A percentile compares a stretch with the other conserved stretches of the same genome.
Evolutionary conservation across 37 sponge, comb jelly and placozoan genomes (phyloP).

Genomic region (Theonella swinhoei): DNA sequence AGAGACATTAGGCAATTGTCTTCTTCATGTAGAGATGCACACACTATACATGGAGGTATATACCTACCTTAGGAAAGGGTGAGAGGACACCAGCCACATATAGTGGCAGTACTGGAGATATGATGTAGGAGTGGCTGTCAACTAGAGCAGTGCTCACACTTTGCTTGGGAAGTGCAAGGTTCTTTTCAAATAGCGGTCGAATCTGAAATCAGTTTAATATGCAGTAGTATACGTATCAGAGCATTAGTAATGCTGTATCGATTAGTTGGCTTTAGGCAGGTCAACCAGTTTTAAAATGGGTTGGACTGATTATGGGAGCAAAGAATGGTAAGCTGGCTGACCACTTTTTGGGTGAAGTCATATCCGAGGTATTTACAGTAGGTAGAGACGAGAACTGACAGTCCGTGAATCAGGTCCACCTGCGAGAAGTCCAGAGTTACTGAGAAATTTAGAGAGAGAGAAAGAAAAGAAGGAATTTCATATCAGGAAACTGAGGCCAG

Average conservation of each 20-base stretch:
- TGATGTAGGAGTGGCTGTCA: conserved; percentile 60
- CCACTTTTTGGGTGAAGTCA: conserved; percentile 59
- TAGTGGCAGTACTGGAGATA: conserved; percentile 61
- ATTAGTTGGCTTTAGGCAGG: too few species aligned
- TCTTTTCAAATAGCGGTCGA: conserved; percentile 56
- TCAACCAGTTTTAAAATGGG: too few species aligned
- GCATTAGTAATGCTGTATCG: neutral
- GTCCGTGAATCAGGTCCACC: conserved; percentile 66
- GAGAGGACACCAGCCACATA: conserved; percentile 76
- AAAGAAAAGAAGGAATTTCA: neutral
- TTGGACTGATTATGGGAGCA: too few species aligned
- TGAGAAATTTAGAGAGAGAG: neutral
- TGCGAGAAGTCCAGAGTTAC: conserved; percentile 68
- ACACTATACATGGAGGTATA: too few species aligned
- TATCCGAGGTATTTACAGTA: conserved; percentile 74
- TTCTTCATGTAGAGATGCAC: too few species aligned
- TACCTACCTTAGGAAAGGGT: conserved; percentile 48
- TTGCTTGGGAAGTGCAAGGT: conserved; percentile 45
- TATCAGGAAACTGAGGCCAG: neutral
- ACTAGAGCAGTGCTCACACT: conserved; percentile 53
- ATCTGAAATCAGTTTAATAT: conserved; percentile 44
- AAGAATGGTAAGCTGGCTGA: too few species aligned
- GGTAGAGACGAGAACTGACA: conserved; percentile 48
- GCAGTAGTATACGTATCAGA: neutral
- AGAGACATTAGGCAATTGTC: too few species aligned